Base-by-base conservation (phyloP, 2,797 vertebrate genomes). In the Syndactyla subalaris region DNA sequence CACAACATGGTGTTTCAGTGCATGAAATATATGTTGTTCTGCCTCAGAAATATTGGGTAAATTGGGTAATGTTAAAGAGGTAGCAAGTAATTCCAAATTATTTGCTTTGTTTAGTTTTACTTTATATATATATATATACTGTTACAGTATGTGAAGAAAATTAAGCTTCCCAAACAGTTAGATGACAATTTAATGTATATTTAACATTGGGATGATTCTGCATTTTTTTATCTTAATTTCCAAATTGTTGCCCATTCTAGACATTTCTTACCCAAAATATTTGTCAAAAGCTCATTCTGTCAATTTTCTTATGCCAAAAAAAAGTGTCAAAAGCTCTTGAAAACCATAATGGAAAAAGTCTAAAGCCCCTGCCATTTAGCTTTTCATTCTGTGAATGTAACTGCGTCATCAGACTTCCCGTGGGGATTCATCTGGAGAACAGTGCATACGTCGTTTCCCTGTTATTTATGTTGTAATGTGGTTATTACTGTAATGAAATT, bases 331-430 rank as follows among this genome's bases (percentile, higher is more conserved):
- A 88, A 81, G 45, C 52, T 54, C 68, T 80, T 85, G 74, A 70
- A 90, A 85, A 43, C 30, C 63, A 21, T 26, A 36, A 59, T 58
- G 68, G 86, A 92, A 93, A 92, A 93, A 66, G 38, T 70, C 43
- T 73, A 85, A 77, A 78, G 24, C 14, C 27, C 27, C 16, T 93
- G 52, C 51, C 70, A 79, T 88, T 91, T 63, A 80, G 39, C 38
- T 65, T 92, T 95, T 88, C 36, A 75, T 78, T 78, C 79, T 93
- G 62, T 68, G 23, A 88, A 79, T 83, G 55, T 66, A 96, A 96
- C 83, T 95, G 96, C 68, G 57, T 97, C 97, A 97, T 85, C 68
- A 91, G 57, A 6, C 49, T 71, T 91, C 87, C 76, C 38, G 0
- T 32, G n/a, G 61, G 77, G 54, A 91, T 66, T 80, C 61, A 10